Evolutionary conservation across 2,113 vertebrate genomes (phyloP).

Genomic region (Miniopterus natalensis): DNA sequence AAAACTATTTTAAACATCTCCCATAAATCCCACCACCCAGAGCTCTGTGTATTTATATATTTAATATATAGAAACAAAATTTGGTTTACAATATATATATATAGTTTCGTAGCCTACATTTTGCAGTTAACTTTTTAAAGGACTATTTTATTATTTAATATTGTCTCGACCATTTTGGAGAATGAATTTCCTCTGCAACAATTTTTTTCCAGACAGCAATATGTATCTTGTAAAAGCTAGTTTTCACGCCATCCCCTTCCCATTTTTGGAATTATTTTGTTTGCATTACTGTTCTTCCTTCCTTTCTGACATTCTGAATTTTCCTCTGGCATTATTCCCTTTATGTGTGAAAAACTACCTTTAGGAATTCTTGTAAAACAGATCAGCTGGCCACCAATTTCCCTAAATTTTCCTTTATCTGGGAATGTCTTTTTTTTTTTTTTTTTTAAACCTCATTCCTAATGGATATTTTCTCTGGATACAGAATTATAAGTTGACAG

Average conservation of each 20-base stretch:
- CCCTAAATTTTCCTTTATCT: not conserved
- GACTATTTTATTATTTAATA: conserved; percentile 1
- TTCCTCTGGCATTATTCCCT: conserved; percentile 27
- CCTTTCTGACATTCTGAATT: not conserved
- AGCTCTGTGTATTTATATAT: conserved; percentile 2
- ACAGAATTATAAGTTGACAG: not conserved
- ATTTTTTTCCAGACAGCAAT: not conserved
- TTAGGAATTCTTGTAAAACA: not conserved
- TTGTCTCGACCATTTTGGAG: not conserved
- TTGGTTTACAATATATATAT: not conserved
- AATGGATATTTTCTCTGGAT: not conserved
- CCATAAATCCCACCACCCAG: conserved; percentile 9
- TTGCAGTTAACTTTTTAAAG: not conserved
- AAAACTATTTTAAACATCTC: conserved; percentile 30
- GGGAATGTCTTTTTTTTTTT: not conserved
- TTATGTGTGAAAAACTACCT: conserved; percentile 64
- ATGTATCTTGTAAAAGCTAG: not conserved
- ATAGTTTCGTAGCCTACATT: not conserved
- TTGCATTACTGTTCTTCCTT: conserved; percentile 2
- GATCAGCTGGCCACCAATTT: not conserved
- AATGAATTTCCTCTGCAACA: conserved; percentile 7
- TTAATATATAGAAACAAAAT: conserved; percentile 50
- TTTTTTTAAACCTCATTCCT: not conserved
- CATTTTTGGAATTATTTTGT: conserved; percentile 50
- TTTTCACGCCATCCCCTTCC: not conserved